Percentiles rank a stretch among this genome's conserved stretches.
These are phyloP conservation scores for Standfussiana lucernea DNA, from an alignment of 2,888 invertebrate species.

Conservation along the genomic window DNA sequence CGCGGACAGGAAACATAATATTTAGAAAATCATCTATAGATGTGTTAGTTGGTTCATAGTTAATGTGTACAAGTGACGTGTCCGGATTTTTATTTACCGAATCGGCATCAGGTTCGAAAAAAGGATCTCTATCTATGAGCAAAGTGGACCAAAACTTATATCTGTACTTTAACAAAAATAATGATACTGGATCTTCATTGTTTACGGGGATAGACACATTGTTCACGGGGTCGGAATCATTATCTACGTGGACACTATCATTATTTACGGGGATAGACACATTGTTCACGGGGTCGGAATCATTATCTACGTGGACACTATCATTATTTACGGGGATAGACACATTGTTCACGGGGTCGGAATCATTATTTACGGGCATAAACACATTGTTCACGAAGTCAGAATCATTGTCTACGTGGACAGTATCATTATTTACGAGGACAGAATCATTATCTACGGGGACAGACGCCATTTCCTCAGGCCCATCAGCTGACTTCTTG, in stretches of 20 bases:
- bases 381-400: too few relatives aligned
- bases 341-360: neutral
- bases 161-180: slow-evolving; percentile 7
- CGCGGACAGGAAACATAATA: neutral
- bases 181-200: neutral
- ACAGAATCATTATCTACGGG: neutral
- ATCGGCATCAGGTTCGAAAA: neutral
- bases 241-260: neutral
- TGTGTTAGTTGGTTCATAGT: neutral
- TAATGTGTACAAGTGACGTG: neutral
- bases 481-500: neutral
- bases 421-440: neutral
- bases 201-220: neutral
- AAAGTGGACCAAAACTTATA: slow-evolving; percentile 8
- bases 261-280: neutral
- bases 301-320: too few relatives aligned
- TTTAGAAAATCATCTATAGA: slow-evolving; percentile 3
- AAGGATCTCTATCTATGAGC: slow-evolving; percentile 6
- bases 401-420: neutral
- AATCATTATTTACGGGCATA: too few relatives aligned
- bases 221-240: neutral
- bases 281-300: too few relatives aligned
- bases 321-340: too few relatives aligned
- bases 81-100: neutral
- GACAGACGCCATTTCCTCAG: neutral